Conservation (phyloP, 2,888 invertebrate species). For the Periphyllus acericola region DNA sequence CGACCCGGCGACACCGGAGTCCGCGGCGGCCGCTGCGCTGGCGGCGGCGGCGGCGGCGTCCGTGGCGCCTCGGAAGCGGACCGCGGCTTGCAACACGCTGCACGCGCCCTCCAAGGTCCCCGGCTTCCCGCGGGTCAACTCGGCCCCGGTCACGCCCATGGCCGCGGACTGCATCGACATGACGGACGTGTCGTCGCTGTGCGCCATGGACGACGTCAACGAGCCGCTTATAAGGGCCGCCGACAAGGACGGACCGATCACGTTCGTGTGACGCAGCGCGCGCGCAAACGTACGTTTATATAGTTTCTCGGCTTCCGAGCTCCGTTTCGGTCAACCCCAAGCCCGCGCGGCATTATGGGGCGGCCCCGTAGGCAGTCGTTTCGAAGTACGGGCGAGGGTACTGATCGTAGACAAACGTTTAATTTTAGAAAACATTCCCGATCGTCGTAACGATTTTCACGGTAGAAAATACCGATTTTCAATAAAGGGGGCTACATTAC, state of each 20-base stretch:
- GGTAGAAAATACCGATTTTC: too few species aligned
- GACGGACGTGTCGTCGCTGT: conserved; percentile 16
- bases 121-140: conserved; percentile 45
- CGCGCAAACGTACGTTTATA: neutral
- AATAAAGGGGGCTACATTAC: too few species aligned
- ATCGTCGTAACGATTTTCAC: too few species aligned
- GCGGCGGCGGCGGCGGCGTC: conserved; percentile 8
- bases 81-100: conserved; percentile 23
- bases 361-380: too few species aligned
- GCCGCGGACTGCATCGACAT: conserved; percentile 52
- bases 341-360: too few species aligned
- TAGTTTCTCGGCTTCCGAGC: too few species aligned
- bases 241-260: conserved; percentile 37
- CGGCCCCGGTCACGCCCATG: conserved; percentile 58
- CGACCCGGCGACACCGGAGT: conserved; percentile 4
- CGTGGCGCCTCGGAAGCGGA: neutral
- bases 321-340: too few species aligned
- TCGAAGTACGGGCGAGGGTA: too few species aligned
- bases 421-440: too few species aligned
- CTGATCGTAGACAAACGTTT: too few species aligned
- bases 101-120: conserved; percentile 11
- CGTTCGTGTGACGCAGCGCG: conserved; percentile 21
- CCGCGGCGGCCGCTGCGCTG: conserved; percentile 21
- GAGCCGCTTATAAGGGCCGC: conserved; percentile 33
- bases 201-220: conserved; percentile 47